phyloP scores from a whole-genome alignment of 2,888 invertebrate species.

The Lepidochrysops patricia region DNA sequence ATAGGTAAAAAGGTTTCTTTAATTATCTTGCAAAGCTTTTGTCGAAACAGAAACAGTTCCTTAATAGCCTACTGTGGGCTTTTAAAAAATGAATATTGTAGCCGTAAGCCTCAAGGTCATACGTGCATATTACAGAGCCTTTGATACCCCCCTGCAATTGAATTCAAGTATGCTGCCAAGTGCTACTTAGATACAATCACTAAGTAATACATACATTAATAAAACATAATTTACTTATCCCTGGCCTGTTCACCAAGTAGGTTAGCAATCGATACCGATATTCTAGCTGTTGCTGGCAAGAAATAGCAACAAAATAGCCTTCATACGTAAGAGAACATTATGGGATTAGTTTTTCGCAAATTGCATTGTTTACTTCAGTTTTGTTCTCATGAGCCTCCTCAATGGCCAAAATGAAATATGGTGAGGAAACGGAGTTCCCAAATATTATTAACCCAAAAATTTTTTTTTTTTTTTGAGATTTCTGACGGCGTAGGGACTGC shows the following conservation, averaged over 20 bases:
- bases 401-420: too few relatives aligned
- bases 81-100: too few relatives aligned
- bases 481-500: too few relatives aligned
- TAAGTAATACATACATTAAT: neutral
- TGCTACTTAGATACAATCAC: neutral
- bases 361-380: neutral
- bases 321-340: slow-evolving; percentile 9
- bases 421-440: too few relatives aligned
- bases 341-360: neutral
- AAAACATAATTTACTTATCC: neutral
- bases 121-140: neutral
- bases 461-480: too few relatives aligned
- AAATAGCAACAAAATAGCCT: slow-evolving; percentile 10
- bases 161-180: neutral
- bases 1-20: too few relatives aligned
- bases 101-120: too few relatives aligned
- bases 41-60: too few relatives aligned
- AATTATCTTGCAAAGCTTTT: too few relatives aligned
- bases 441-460: too few relatives aligned
- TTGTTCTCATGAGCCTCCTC: neutral
- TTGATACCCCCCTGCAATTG: neutral
- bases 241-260: neutral
- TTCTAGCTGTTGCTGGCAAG: neutral
- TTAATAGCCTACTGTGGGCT: too few relatives aligned
- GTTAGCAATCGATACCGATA: slow-evolving; percentile 2